These are phyloP conservation scores for Bombus superbus DNA, from an alignment of 1,140 invertebrate genomes.

Conservation along the genomic window DNA sequence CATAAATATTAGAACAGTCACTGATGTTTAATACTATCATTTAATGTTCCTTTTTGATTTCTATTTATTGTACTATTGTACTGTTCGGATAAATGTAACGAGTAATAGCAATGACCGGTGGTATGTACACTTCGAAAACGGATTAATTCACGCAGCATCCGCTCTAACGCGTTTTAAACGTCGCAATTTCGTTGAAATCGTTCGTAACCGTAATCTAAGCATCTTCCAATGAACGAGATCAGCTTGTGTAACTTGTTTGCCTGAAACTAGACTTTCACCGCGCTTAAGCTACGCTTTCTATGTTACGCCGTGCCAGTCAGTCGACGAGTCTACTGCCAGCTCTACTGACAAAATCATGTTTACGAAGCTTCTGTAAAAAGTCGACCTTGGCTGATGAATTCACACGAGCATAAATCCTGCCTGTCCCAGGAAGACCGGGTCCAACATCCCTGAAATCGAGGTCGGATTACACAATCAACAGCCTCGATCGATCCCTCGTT, in stretches of 20 bases:
- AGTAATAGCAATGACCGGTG: neutral
- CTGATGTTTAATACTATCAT: no score
- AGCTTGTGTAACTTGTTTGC: conserved; percentile 21
- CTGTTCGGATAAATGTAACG: neutral
- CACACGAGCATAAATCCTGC: neutral
- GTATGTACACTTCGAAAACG: neutral
- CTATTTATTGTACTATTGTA: no score
- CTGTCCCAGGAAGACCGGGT: neutral
- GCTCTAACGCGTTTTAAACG: neutral
- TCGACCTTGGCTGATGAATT: neutral
- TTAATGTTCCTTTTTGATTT: no score
- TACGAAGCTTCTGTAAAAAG: neutral
- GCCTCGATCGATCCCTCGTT: neutral
- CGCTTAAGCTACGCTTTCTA: conserved; percentile 21
- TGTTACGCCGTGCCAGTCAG: neutral
- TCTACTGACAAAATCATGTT: neutral
- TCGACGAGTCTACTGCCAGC: neutral
- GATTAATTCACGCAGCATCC: neutral
- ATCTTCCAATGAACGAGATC: neutral
- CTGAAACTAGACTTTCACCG: conserved; percentile 23
- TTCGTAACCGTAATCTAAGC: neutral
- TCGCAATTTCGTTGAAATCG: neutral
- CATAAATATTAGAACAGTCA: no score
- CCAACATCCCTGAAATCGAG: neutral
- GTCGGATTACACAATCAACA: neutral